Percentiles rank a stretch among this genome's conserved stretches.
Evolutionary conservation across 2,797 vertebrate species (phyloP).

Genomic region (Perodicticus potto): DNA sequence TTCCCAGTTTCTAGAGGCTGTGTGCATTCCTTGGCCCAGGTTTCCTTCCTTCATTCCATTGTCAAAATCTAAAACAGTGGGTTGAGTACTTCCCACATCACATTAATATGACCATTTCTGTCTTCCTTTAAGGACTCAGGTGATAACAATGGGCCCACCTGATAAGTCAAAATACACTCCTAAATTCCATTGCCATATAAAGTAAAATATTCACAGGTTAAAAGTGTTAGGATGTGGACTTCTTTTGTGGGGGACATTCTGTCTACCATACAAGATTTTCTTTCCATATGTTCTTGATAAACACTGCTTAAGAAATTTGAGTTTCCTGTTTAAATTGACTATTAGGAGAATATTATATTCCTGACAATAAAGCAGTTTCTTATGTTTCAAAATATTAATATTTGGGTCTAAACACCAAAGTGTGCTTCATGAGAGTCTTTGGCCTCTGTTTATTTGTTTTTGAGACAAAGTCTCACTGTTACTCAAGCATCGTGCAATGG

Average conservation of each 20-base stretch:
- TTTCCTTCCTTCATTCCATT: not conserved
- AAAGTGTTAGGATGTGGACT: not conserved
- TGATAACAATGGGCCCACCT: not conserved
- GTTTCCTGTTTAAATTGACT: constrained; percentile 33
- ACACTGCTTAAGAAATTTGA: not conserved
- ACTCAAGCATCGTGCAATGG: too few relatives aligned
- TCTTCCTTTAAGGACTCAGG: not conserved
- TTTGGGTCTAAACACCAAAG: constrained; percentile 31
- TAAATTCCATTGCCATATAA: constrained; percentile 7
- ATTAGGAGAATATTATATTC: not conserved
- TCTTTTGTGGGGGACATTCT: not conserved
- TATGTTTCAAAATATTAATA: not conserved
- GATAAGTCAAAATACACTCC: not conserved
- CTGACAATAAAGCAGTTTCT: not conserved
- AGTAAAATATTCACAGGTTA: not conserved
- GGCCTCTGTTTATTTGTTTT: too few relatives aligned
- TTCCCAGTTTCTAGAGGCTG: not conserved
- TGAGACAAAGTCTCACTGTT: not conserved
- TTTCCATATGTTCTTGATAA: not conserved
- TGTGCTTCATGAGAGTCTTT: not conserved
- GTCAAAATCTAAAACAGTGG: not conserved
- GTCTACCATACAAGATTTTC: not conserved
- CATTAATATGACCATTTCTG: not conserved
- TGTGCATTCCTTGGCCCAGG: not conserved
- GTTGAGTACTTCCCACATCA: not conserved